These are phyloP conservation scores for Neomorphus geoffroyi DNA, from an alignment of 2,797 vertebrate genomes.

Conservation along the genomic window DNA sequence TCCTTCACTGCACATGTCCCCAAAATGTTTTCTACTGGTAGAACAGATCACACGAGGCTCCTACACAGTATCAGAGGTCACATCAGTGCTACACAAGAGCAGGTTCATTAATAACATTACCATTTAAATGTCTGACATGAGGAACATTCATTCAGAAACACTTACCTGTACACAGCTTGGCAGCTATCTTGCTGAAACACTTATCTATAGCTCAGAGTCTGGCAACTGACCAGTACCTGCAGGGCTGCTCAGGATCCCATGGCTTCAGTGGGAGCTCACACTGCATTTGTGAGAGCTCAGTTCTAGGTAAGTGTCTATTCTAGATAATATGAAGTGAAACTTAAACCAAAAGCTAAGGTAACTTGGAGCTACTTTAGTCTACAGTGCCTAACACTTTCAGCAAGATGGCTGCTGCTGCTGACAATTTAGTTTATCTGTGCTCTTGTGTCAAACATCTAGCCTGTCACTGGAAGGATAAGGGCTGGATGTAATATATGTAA, in stretches of 20 bases:
- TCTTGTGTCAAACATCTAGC: background rate
- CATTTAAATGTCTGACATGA: background rate
- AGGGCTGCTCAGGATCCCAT: background rate
- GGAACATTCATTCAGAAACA: background rate
- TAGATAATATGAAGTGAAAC: background rate
- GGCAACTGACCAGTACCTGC: background rate
- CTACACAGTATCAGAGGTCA: background rate
- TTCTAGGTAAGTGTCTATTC: background rate
- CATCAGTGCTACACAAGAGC: background rate
- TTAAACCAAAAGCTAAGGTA: background rate
- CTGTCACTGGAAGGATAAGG: background rate
- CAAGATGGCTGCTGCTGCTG: slow-evolving; percentile 44
- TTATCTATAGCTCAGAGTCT: background rate
- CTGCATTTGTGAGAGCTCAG: background rate
- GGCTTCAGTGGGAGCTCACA: background rate
- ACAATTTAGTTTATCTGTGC: background rate
- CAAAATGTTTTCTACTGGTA: background rate
- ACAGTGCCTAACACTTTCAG: background rate
- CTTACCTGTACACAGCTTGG: background rate
- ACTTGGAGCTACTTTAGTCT: background rate
- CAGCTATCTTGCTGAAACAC: slow-evolving; percentile 25
- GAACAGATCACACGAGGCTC: background rate
- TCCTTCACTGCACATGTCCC: background rate
- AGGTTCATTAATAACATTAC: background rate
- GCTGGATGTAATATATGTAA: background rate